These are phyloP conservation scores for Eucriotettix oculatus DNA, from an alignment of 2,888 invertebrate genomes.

Conservation along the genomic window DNA sequence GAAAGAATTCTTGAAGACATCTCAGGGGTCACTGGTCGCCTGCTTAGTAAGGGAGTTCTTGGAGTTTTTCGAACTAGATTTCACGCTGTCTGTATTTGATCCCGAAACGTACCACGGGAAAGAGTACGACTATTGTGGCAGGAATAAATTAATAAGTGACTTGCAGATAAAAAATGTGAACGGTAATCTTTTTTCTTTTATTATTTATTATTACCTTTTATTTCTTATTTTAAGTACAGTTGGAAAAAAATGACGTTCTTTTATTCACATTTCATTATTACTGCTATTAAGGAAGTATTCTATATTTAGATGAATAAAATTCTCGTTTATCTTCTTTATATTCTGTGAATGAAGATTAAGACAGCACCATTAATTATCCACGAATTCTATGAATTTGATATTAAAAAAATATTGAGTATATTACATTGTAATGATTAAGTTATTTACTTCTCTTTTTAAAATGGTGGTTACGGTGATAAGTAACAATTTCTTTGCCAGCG, in stretches of 20 bases:
- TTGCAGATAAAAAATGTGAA: constrained; percentile 5
- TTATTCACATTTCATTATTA: too few species aligned
- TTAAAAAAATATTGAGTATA: too few species aligned
- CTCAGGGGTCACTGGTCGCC: constrained; percentile 41
- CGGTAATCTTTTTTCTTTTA: not conserved
- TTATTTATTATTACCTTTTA: too few species aligned
- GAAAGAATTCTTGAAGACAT: constrained; percentile 36
- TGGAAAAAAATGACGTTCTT: too few species aligned
- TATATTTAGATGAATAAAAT: not conserved
- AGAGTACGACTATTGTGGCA: constrained; percentile 42
- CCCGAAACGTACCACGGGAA: constrained; percentile 57
- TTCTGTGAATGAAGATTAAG: not conserved
- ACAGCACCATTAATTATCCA: too few species aligned
- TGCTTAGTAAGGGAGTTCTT: constrained; percentile 62
- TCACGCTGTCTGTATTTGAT: constrained; percentile 64
- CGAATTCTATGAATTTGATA: too few species aligned
- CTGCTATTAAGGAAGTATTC: too few species aligned
- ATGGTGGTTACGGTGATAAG: too few species aligned
- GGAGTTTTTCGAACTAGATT: constrained; percentile 63
- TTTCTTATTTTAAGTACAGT: too few species aligned
- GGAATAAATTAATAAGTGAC: constrained; percentile 20
- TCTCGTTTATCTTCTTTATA: not conserved
- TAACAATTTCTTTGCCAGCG: too few species aligned
- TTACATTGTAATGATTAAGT: too few species aligned
- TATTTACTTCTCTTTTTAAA: too few species aligned